phyloP scores from a whole-genome alignment of 2,888 invertebrate genomes.

The Homarus gammarus region DNA sequence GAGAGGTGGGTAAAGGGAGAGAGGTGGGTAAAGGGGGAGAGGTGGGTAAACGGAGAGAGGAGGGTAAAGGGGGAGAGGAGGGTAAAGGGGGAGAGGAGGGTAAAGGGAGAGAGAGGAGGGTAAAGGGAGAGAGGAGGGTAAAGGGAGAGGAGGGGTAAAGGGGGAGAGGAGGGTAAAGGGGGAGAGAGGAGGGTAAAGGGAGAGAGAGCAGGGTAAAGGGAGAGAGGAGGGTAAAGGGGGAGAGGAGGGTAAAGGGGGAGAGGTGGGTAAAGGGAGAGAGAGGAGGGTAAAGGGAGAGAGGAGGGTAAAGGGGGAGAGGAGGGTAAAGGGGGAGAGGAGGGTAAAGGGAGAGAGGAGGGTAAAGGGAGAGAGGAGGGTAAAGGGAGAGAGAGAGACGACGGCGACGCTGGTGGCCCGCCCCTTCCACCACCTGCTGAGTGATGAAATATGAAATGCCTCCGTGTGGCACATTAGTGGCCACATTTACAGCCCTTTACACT shows the following conservation, averaged over 20 bases:
- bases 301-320: no score
- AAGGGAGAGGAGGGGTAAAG: conserved; percentile 18
- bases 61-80: conserved; percentile 1
- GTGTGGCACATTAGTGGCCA: not conserved
- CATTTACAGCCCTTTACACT: not conserved
- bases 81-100: no score
- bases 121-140: conserved; percentile 11
- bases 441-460: not conserved
- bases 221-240: no score
- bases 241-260: not conserved
- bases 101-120: not conserved
- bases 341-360: not conserved
- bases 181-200: not conserved
- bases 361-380: not conserved
- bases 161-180: conserved; percentile 10
- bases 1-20: not conserved
- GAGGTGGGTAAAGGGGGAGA: conserved; percentile 17
- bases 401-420: not conserved
- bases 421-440: not conserved
- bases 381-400: not conserved
- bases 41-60: conserved; percentile 12
- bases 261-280: no score
- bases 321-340: not conserved
- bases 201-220: no score
- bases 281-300: no score